Evolutionary conservation across 2,797 vertebrate species (phyloP).

Genomic region (Simalia tracyae): DNA sequence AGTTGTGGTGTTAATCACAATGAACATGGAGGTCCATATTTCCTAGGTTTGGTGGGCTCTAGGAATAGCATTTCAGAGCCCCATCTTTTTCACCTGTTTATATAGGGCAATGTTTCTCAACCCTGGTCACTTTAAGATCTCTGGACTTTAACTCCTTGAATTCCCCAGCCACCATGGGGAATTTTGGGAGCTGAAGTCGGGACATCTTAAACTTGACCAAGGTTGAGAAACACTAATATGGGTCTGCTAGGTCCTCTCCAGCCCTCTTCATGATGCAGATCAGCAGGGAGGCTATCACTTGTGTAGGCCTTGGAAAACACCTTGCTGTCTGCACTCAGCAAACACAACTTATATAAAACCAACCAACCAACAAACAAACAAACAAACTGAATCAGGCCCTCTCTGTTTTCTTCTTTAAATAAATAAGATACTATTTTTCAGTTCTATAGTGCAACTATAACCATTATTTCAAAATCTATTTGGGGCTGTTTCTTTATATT

Average conservation of each 20-base stretch:
- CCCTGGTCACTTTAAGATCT: no score
- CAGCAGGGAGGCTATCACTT: neutral
- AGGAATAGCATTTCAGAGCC: neutral
- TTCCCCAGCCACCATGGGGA: no score
- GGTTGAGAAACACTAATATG: no score
- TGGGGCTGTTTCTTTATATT: neutral
- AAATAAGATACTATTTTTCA: neutral
- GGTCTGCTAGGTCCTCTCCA: neutral
- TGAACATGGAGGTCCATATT: neutral
- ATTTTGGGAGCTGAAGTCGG: no score
- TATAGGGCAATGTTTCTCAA: no score
- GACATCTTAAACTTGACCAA: no score
- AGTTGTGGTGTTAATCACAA: neutral
- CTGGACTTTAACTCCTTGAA: no score
- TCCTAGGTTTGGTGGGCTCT: neutral
- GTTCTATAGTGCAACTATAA: neutral
- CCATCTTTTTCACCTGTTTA: no score
- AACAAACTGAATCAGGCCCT: neutral
- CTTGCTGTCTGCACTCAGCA: neutral
- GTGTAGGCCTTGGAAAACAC: neutral
- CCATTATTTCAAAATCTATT: neutral
- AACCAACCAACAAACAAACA: neutral
- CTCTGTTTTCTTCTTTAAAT: neutral
- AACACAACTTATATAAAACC: neutral
- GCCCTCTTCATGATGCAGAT: neutral